Percentiles rank a stretch among this genome's conserved stretches.
phyloP scores from a whole-genome alignment of 2,888 invertebrate genomes.

The Cantharis nigra region DNA sequence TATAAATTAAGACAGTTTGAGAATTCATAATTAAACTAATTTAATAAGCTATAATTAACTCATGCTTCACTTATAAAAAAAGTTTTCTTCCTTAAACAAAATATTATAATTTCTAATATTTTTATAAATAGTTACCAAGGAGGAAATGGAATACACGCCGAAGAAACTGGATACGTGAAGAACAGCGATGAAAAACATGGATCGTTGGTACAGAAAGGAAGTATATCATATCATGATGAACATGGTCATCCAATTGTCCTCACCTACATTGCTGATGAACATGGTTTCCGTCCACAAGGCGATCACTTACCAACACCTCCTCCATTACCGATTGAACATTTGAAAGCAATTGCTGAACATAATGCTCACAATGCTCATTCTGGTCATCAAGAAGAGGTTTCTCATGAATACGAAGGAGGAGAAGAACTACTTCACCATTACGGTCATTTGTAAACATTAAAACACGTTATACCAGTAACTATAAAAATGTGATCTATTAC shows the following conservation, averaged over 20 bases:
- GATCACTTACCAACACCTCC: constrained; percentile 81
- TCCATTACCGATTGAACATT: constrained; percentile 76
- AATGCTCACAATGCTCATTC: constrained; percentile 27
- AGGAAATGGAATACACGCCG: constrained; percentile 72
- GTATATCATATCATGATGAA: constrained; percentile 72
- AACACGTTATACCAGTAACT: neutral
- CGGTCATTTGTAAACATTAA: neutral
- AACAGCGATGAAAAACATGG: constrained; percentile 70
- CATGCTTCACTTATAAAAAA: neutral
- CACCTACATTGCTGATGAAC: constrained; percentile 73
- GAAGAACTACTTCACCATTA: neutral
- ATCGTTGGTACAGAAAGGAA: constrained; percentile 71
- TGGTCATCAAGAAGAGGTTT: neutral
- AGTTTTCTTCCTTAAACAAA: neutral
- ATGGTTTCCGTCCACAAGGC: constrained; percentile 66
- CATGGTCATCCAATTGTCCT: constrained; percentile 69
- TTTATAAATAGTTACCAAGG: constrained; percentile 66
- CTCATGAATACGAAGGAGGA: neutral
- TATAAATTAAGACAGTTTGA: neutral
- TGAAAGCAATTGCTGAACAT: constrained; percentile 64
- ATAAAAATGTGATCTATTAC: neutral
- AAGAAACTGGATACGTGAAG: constrained; percentile 73
- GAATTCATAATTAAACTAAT: neutral
- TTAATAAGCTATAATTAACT: neutral
- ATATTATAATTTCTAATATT: neutral